Evolutionary conservation across 2,113 vertebrate species (phyloP).

Genomic region (Larimichthys crocea): DNA sequence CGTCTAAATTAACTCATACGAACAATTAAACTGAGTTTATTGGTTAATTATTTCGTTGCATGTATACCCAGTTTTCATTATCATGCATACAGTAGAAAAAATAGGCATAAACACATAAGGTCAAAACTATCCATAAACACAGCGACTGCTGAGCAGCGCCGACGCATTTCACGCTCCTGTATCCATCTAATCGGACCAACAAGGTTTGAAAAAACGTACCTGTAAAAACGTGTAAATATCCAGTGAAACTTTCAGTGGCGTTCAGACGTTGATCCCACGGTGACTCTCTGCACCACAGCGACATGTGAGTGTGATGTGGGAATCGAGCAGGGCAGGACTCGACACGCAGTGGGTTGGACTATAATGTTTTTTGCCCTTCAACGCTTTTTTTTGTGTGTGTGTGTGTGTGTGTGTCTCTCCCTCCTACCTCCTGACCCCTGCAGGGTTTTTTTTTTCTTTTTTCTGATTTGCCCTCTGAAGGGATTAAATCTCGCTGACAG

Average conservation of each 20-base stretch:
- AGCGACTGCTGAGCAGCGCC: neutral
- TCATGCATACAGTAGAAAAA: neutral
- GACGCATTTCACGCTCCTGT: neutral
- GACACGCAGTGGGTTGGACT: conserved; percentile 75
- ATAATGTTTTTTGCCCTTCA: conserved; percentile 32
- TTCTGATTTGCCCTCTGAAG: conserved; percentile 16
- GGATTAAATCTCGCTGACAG: neutral
- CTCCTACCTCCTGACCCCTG: conserved; percentile 21
- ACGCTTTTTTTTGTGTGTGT: neutral
- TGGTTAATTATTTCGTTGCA: neutral
- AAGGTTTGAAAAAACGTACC: conserved; percentile 15
- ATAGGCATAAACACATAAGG: accelerated
- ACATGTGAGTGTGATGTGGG: conserved; percentile 54
- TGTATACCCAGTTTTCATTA: neutral
- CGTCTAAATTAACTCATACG: neutral
- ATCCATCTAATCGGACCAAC: no score
- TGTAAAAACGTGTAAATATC: conserved; percentile 29
- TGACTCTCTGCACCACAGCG: conserved; percentile 40
- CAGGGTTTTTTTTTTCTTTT: neutral
- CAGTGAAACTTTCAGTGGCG: neutral
- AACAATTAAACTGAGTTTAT: neutral
- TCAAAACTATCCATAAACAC: no score
- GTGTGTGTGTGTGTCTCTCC: neutral
- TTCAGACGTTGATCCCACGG: conserved; percentile 15
- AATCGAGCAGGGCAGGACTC: conserved; percentile 67